Evolutionary conservation across 2,888 invertebrate genomes (phyloP), one percentile per base, ranked within the genome.

Genomic region (Drosophila melanocephala): DNA sequence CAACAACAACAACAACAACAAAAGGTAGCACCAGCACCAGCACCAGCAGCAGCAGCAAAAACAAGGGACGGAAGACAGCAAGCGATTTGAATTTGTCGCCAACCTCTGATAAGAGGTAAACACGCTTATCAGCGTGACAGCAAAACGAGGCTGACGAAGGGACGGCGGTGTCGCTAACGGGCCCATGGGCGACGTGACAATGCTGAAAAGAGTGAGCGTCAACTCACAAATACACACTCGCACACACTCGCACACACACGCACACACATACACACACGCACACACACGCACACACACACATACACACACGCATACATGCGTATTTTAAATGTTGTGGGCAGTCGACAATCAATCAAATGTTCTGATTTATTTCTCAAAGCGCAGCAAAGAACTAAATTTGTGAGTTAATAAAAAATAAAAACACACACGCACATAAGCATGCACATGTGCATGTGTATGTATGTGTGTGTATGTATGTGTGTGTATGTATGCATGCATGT

Each of bases 261-360:
- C 7, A n/a, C 39, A 61, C 22, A 16, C 57, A 56, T 9, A 66
- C 35, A 50, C n/a, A 22, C 22, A 16, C 39, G 58, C 22, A 19
- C 57, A 56, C 12, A 66, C 35, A 42, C n/a, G 14, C 22, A 22
- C 12, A n/a, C n/a, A 44, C 12, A 12, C 12, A 22, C 12, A 52
- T 19, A 52, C n/a, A 39, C n/a, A 35, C 19, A 32, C 12, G 51
- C 0, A 22, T 52, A 33, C 6, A n/a, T 58, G 33, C 9, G 47
- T n/a, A 39, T 35, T 50, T 53, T 19, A 55, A 68, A 76, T 68
- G 61, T 72, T 63, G 61, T 51, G 58, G 64, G 50, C 59, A 75
- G 79, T 60, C 67, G 61, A 57, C 78, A 75, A 81, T 80, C 80
- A 81, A 81, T 81, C 80, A 81, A 75, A 80, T 81, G 77, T 68